Conservation (phyloP, 2,113 vertebrate genomes). For the Ageneiosus marmoratus region DNA sequence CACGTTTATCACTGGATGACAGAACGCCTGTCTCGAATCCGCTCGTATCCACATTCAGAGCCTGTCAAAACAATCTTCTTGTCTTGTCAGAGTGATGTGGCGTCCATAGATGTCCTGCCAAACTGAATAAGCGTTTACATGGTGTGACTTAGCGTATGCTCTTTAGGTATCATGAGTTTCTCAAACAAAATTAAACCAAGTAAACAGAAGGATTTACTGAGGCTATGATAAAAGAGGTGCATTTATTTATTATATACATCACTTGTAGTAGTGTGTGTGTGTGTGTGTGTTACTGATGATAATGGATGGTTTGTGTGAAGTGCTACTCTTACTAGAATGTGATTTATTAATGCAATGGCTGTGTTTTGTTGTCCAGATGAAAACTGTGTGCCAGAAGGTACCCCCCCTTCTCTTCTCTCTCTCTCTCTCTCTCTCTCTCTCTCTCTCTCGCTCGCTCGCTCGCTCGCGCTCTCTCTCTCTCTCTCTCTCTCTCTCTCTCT, state of each 20-base stretch:
- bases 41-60: slow-evolving; percentile 21
- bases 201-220: slow-evolving; percentile 5
- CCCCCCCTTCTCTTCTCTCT: too few relatives aligned
- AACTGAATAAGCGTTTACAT: slow-evolving; percentile 37
- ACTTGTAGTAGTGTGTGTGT: neutral
- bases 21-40: slow-evolving; percentile 24
- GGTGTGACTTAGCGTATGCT: neutral
- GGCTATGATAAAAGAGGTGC: neutral
- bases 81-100: slow-evolving; percentile 38
- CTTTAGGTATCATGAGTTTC: neutral
- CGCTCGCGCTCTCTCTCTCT: neutral
- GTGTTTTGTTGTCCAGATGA: slow-evolving; percentile 13
- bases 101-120: slow-evolving; percentile 42
- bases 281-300: slow-evolving; percentile 7
- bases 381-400: slow-evolving; percentile 10
- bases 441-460: neutral
- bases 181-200: neutral
- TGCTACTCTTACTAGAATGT: slow-evolving; percentile 10
- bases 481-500: neutral
- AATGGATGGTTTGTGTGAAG: neutral
- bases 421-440: neutral
- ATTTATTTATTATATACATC: slow-evolving; percentile 13
- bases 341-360: neutral
- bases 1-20: slow-evolving; percentile 38
- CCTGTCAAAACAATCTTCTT: slow-evolving; percentile 48